Evolutionary conservation across 2,888 invertebrate genomes (phyloP), one percentile per base, ranked within the genome.

Genomic region (Congeria kusceri): DNA sequence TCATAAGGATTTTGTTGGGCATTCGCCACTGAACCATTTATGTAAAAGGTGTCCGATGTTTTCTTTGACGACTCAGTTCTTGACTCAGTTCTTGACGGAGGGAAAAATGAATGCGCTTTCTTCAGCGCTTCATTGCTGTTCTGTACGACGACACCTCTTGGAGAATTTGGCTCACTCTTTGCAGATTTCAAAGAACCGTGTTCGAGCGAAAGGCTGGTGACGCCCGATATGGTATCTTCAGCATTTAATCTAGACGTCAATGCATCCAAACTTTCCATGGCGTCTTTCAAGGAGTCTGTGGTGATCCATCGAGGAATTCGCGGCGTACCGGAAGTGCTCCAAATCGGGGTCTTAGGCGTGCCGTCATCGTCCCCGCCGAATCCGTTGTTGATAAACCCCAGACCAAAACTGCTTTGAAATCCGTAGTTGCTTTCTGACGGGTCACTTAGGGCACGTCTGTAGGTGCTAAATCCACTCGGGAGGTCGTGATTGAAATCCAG

Each of bases 261-360:
- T 15, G 78, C 82, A 25, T 82, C 78, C 27, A 82, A 47, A 61
- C 78, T 78, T 11, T 57, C 78, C 32, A 82, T 82, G 18, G 78
- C 82, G 53, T 82, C 82, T 66, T 82, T 77, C 20, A 82, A 56
- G 13, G 82, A 82, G 56, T 82, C 76, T 15, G 61, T 72, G 0
- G 82, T 82, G 25, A 72, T 82, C 82, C 82, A 82, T 32, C 66
- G 56, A 2, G 82, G 82, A 28, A 82, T 66, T 58, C 82, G 59
- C 11, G 82, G 82, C 15, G 78, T 75, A n/a, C 59, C 69, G 27
- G 53, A 53, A 0, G 62, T 53, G 29, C 72, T 75, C 82, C 78
- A 82, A 1, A 69, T 82, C 18, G 77, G 76, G 3, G 76, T 68
- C 39, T 64, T 76, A 15, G 66, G 75, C 7, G 28, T 29, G 53